Conservation (phyloP, 2,888 invertebrate genomes). For the Apamea epomidion region DNA sequence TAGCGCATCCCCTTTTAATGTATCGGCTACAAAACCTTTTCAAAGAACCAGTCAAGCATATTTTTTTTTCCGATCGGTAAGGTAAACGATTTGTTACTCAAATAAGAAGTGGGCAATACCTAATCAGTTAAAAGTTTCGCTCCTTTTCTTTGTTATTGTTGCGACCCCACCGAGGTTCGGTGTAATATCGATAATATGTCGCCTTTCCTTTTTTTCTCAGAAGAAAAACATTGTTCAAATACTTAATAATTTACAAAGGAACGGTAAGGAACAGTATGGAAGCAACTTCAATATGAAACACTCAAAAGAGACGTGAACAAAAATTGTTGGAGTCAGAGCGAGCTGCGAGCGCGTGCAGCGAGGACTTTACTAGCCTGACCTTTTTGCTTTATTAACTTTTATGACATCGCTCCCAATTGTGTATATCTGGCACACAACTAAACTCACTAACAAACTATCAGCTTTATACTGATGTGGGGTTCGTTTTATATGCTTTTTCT, state of each 20-base stretch:
- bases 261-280: conserved; percentile 43
- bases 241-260: conserved; percentile 55
- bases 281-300: conserved; percentile 50
- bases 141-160: conserved; percentile 34
- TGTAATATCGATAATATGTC: conserved; percentile 33
- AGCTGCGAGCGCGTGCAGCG: conserved; percentile 43
- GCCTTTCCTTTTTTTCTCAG: conserved; percentile 13
- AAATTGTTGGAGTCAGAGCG: conserved; percentile 36
- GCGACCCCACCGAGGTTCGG: conserved; percentile 1
- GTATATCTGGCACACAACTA: conserved; percentile 45
- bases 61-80: conserved; percentile 22
- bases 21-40: conserved; percentile 4
- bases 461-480: conserved; percentile 25
- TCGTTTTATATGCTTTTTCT: conserved; percentile 28
- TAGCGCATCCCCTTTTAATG: neutral
- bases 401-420: conserved; percentile 54
- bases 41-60: conserved; percentile 16
- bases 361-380: conserved; percentile 51
- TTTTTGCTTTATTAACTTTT: conserved; percentile 65
- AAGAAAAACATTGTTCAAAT: conserved; percentile 43
- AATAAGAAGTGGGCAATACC: conserved; percentile 33
- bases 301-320: conserved; percentile 39
- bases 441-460: conserved; percentile 52
- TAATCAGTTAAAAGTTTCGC: conserved; percentile 45
- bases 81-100: conserved; percentile 38